Conservation (phyloP, 1,140 invertebrate species). For the Stegodyphus mimosarum region DNA sequence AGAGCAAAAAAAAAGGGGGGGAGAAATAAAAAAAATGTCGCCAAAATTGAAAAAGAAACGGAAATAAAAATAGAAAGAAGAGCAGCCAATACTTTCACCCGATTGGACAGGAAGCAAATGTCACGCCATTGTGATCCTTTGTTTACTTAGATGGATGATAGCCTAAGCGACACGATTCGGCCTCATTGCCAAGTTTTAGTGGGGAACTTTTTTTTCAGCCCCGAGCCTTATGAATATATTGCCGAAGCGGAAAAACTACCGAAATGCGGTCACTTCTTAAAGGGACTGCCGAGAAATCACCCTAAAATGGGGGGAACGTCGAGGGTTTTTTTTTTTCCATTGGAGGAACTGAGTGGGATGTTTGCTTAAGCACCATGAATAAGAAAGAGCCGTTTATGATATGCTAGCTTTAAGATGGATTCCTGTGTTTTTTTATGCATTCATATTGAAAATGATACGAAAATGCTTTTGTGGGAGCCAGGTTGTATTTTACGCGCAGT, state of each 20-base stretch:
- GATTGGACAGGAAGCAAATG: conserved; percentile 54
- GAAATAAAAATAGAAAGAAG: conserved; percentile 23
- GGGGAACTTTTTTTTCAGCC: not conserved
- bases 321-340: not conserved
- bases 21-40: not conserved
- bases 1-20: not conserved
- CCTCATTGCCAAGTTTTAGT: not conserved
- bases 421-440: conserved; percentile 20
- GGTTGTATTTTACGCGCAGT: conserved; percentile 49
- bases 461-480: conserved; percentile 18
- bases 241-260: conserved; percentile 44
- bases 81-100: conserved; percentile 21
- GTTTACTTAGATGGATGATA: conserved; percentile 57
- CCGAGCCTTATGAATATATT: conserved; percentile 39
- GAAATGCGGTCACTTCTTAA: conserved; percentile 58
- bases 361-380: conserved; percentile 51
- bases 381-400: conserved; percentile 43
- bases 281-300: conserved; percentile 44
- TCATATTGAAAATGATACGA: conserved; percentile 34
- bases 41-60: conserved; percentile 38
- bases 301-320: conserved; percentile 5
- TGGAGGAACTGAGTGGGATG: conserved; percentile 31
- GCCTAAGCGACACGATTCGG: conserved; percentile 41
- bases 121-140: conserved; percentile 47
- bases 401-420: conserved; percentile 47